Percentiles rank a stretch among this genome's conserved stretches.
phyloP scores from a whole-genome alignment of 2,113 vertebrate genomes.

The Odontophorus gujanensis region DNA sequence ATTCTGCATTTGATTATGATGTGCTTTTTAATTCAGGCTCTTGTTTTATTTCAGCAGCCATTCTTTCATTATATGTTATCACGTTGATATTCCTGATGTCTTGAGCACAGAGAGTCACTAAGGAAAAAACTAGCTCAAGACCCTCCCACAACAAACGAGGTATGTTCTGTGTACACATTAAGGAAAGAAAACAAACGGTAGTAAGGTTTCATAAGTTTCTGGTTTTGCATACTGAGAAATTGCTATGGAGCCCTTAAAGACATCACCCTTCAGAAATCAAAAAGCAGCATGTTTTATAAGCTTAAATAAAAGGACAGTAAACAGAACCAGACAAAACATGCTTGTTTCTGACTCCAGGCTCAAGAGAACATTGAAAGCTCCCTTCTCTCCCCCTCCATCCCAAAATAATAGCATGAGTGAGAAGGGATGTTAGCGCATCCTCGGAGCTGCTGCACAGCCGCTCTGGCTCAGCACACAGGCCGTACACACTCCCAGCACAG shows the following conservation, averaged over 20 bases:
- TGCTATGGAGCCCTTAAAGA: background rate
- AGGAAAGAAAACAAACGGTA: conserved; percentile 64
- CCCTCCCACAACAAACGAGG: conserved; percentile 42
- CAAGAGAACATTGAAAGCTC: background rate
- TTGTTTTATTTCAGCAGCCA: conserved; percentile 64
- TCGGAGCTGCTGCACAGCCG: conserved; percentile 52
- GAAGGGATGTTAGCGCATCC: conserved; percentile 62
- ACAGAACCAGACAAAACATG: conserved; percentile 11
- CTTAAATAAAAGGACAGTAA: conserved; percentile 36
- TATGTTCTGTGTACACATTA: conserved; percentile 46
- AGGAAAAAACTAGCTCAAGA: background rate
- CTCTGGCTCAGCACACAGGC: conserved; percentile 63
- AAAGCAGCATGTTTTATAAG: background rate
- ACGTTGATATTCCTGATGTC: conserved; percentile 51
- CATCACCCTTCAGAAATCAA: conserved; percentile 53
- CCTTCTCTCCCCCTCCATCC: conserved; percentile 25
- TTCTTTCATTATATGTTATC: conserved; percentile 62
- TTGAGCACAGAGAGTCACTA: background rate
- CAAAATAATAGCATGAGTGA: conserved; percentile 47
- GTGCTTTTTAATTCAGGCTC: conserved; percentile 59
- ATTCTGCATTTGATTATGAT: conserved; percentile 60
- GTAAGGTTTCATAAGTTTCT: conserved; percentile 30
- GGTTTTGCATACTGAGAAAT: conserved; percentile 59
- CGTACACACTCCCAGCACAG: conserved; percentile 65
- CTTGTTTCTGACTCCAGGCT: conserved; percentile 38